Evolutionary conservation across 37 sponge, comb jelly and placozoan genomes (phyloP), one percentile per base, ranked within the genome.

Genomic region (Geodia barretti): DNA sequence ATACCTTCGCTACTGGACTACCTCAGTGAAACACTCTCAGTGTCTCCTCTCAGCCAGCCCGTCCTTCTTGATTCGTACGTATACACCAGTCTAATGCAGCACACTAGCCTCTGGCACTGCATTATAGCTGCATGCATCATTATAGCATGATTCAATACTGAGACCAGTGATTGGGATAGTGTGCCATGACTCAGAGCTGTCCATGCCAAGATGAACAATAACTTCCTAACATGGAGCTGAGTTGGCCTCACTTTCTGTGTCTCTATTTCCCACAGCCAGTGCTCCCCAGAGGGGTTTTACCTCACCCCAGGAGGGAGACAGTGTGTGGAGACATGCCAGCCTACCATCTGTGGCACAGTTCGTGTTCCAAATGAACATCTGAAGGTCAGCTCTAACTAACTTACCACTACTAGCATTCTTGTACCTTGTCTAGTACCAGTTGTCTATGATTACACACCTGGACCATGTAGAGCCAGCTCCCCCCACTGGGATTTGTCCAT

Each of bases 361-460:
- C 32, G 0, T 29, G 83, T 88, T 21, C 89, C 89, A 43, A 4
- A 36, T 2, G 42, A 64, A 4, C 89, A 88, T 41, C 84, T 88
- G 26, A 71, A 70, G 75, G 89, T 88, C 61, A 31, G n/a, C n/a
- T n/a, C n/a, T n/a, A n/a, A n/a, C n/a, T n/a, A n/a, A n/a, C n/a
- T n/a, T n/a, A n/a, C n/a, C n/a, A n/a, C n/a, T n/a, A n/a, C n/a
- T n/a, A n/a, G n/a, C 42, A 41, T 11, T 47, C 3, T 54, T 24
- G 7, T 14, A 47, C 54, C 54, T 47, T 47, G 14, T 47, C 7
- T 14, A 47, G 7, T 47, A 47, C 7, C 14, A 14, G 14, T 47
- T 47, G 54, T 47, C 54, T 47, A 47, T n/a, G n/a, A 14, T 14
- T 14, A 47, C 14, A 47, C 54, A 47, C 14, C 11, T 47, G 14